Base-by-base conservation (phyloP, 2,797 vertebrate species). In the Eulemur mongoz region DNA sequence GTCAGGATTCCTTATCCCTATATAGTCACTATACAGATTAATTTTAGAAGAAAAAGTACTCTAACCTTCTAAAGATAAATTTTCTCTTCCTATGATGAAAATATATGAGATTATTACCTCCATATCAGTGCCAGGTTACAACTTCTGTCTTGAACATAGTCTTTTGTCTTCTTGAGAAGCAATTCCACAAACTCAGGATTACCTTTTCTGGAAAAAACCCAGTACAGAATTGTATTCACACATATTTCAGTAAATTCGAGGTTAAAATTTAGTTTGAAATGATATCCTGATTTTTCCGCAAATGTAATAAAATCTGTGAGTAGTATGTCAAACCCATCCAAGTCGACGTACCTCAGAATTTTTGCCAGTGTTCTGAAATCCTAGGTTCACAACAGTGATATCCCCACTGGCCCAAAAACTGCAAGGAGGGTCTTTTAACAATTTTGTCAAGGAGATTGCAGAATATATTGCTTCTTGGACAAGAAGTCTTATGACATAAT, bases 171-270 rank as follows among this genome's bases (percentile, higher is more conserved):
- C 97, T 98, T 98, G 94, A 98, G 97, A 82, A 98, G 96, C 75
- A 96, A 93, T 87, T 98, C 97, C 67, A 98, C 98, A 67, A 98
- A 97, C 54, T 97, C 96, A 61, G 97, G 97, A 52, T 97, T 98
- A 54, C 94, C 89, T 94, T 97, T 98, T 82, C 97, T 97, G 54
- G 97, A 96, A 22, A 98, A 98, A 85, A 98, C 96, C 98, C 98
- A 98, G 92, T 98, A 97, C n/a, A 98, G 96, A 94, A 98, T 98
- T 50, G 95, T 98, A 92, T 98, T 98, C 96, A 98, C 97, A 76
- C 97, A 98, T 96, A 97, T 97, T 70, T 98, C 98, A 65, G 97
- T 98, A 90, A 98, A 98, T 67, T 98, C 97, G 63, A 98, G 85
- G 59, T 97, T 97, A 91, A 98, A 97, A 67, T 95, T 95, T 75